Conservation (phyloP, 35 echinoderm and acorn worm species). For the Amphiura filiformis region DNA sequence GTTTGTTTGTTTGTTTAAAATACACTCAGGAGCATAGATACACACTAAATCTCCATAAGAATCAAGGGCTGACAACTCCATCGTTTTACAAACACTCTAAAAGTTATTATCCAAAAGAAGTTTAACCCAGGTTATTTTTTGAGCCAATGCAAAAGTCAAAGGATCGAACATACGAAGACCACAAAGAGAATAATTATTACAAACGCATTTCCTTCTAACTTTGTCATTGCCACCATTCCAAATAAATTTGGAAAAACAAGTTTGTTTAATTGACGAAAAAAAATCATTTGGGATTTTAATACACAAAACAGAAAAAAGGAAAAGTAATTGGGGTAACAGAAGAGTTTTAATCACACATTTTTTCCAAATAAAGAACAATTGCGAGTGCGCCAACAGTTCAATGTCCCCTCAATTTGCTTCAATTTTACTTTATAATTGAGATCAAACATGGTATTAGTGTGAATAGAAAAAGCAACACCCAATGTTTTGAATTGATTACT, state of each 20-base stretch:
- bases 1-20: not conserved
- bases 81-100: not conserved
- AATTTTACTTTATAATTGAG: slow-evolving; percentile 21
- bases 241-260: slow-evolving; percentile 9
- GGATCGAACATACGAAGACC: slow-evolving; percentile 9
- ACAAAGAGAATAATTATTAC: not conserved
- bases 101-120: not conserved
- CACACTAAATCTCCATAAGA: not conserved
- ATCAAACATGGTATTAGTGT: not conserved
- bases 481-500: not conserved
- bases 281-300: not conserved
- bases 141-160: not conserved
- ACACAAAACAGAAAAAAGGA: not conserved
- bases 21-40: not conserved
- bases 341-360: slow-evolving; percentile 24
- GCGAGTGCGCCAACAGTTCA: not conserved
- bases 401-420: slow-evolving; percentile 15
- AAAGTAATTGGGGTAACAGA: slow-evolving; percentile 3
- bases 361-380: slow-evolving; percentile 17
- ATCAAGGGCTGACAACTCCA: not conserved
- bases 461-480: not conserved
- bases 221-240: slow-evolving; percentile 12
- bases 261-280: not conserved
- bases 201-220: slow-evolving; percentile 5
- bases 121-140: slow-evolving; percentile 20